A percentile compares a stretch with the other conserved stretches of the same genome.
phyloP scores from a whole-genome alignment of 2,888 invertebrate species.

The Orchesella flavescens region DNA sequence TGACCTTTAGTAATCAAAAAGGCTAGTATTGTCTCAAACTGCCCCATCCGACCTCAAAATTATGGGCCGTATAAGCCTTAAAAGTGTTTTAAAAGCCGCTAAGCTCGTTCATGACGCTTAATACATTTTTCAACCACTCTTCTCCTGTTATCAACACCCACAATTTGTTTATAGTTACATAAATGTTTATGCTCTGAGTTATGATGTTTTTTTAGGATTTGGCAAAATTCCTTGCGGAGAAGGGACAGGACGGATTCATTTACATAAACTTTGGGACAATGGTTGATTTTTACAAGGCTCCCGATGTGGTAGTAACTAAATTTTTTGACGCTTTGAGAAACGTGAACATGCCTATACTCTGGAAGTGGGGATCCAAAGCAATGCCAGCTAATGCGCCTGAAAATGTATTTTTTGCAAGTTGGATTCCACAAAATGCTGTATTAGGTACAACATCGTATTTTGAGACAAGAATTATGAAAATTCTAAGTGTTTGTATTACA shows the following conservation, averaged over 20 bases:
- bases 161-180: too few relatives aligned
- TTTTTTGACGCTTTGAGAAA: constrained; percentile 66
- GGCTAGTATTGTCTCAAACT: too few relatives aligned
- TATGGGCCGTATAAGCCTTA: too few relatives aligned
- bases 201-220: constrained; percentile 67
- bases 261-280: constrained; percentile 70
- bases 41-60: too few relatives aligned
- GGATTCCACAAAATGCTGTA: constrained; percentile 68
- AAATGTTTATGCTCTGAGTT: too few relatives aligned
- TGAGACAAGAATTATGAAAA: not conserved
- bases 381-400: constrained; percentile 58
- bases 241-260: constrained; percentile 66
- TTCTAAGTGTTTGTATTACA: not conserved
- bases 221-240: constrained; percentile 64
- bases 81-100: too few relatives aligned
- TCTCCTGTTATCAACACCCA: not conserved
- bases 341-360: constrained; percentile 62
- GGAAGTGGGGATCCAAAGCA: constrained; percentile 64
- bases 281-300: constrained; percentile 66
- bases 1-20: too few relatives aligned
- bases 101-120: too few relatives aligned
- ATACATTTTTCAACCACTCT: too few relatives aligned
- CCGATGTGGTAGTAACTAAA: constrained; percentile 58
- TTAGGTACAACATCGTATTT: constrained; percentile 42
- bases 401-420: constrained; percentile 59